Evolutionary conservation across 1,140 invertebrate genomes (phyloP), one percentile per base, ranked within the genome.

Genomic region (Sitodiplosis mosellana): DNA sequence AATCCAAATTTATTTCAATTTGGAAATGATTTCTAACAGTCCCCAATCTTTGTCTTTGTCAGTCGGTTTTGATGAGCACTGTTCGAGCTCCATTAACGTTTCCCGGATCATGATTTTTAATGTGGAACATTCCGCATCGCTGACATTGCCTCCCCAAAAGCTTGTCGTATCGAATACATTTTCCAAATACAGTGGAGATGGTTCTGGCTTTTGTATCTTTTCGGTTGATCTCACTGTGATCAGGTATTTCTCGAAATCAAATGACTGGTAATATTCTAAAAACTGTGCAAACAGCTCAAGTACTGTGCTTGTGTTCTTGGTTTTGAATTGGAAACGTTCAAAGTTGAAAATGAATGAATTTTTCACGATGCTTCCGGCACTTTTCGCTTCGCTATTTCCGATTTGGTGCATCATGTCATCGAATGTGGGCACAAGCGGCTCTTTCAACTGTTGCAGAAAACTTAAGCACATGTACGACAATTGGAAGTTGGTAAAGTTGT

Each of bases 401-500:
- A 61, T 67, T 38, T 67, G 54, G 54, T 63, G 61, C 5, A 72
- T 66, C 14, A 83, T 54, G 1, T 57, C 51, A 40, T 72, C 67
- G 2, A 89, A 64, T 1, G 77, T 56, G 1, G 86, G 85, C 37
- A 91, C 59, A 18, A 84, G 68, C 12, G 74, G 59, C 33, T 70
- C 61, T 15, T 68, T 65, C 3, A 64, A 49, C 19, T 72, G 68
- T 66, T 89, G 85, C 22, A 92, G 66, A 60, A 81, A 92, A 63
- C 80, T 85, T 49, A 92, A 61, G 17, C 87, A 78, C 54, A 93
- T 61, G 22, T 89, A 65, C 1, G 83, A 84, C 4, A 91, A 67
- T 4, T 83, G 81, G 67, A 92, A 92, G 68, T 91, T 92, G 8
- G 83, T 83, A 46, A 91, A 81, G 77, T 81, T 86, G 11, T 71